phyloP scores from a whole-genome alignment of 2,797 vertebrate genomes.

The Cyclura pinguis region DNA sequence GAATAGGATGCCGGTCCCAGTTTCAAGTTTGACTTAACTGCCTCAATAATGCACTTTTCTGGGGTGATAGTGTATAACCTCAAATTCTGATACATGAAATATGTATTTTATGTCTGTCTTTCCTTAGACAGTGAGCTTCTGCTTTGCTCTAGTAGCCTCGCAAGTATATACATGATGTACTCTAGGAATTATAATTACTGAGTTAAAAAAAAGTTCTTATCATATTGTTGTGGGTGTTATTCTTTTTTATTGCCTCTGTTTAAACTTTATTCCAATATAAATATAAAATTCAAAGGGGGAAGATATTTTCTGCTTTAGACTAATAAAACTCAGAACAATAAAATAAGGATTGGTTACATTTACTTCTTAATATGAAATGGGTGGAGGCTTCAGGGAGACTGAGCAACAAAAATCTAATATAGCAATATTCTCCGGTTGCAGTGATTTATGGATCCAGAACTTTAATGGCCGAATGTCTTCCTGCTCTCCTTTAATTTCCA shows the following conservation, averaged over 20 bases:
- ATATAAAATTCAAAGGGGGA: not conserved
- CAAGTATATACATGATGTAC: not conserved
- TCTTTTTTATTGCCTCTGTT: not conserved
- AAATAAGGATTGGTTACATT: constrained; percentile 74
- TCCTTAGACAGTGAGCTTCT: not conserved
- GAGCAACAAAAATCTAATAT: constrained; percentile 75
- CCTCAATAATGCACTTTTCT: too few species aligned
- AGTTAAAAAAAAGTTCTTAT: not conserved
- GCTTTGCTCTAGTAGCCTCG: not conserved
- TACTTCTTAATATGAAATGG: constrained; percentile 71
- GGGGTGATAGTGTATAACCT: too few species aligned
- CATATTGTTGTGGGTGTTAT: not conserved
- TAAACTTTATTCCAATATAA: not conserved
- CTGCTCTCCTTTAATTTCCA: constrained; percentile 80
- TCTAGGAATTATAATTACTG: not conserved
- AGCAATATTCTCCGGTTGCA: constrained; percentile 80
- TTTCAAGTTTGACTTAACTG: too few species aligned
- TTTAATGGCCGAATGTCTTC: constrained; percentile 77
- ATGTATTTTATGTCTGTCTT: not conserved
- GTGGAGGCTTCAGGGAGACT: constrained; percentile 70
- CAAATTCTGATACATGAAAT: not conserved
- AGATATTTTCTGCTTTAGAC: constrained; percentile 65
- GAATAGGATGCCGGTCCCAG: too few species aligned
- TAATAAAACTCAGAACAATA: constrained; percentile 57
- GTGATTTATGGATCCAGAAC: constrained; percentile 80